Base-by-base conservation (phyloP, 2,113 vertebrate genomes). In the Holacanthus passer region DNA sequence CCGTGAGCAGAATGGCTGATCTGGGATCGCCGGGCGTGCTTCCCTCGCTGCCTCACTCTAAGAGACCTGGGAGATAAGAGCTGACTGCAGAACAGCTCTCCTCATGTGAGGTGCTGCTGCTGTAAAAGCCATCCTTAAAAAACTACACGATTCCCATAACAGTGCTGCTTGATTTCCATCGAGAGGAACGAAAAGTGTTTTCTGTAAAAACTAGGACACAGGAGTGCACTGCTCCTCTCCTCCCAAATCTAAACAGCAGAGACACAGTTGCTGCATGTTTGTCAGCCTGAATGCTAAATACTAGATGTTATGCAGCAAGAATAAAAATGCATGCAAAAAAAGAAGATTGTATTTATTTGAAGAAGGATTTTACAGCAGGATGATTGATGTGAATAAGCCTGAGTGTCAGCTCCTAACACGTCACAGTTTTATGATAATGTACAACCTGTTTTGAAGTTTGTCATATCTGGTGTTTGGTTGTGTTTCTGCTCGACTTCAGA, bases 1-100 rank as follows among this genome's bases (percentile, higher is more conserved):
- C 55, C 22, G 19, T 66, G 79, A 79, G 65, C 79, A 86, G 73
- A 65, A 48, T 2, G 32, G 80, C 69, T 55, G 67, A 72, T 82
- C 50, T 62, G 24, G 74, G 78, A 79, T 79, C 29, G 59, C 7
- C 47, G 32, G 73, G 67, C 60, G 29, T n/a, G 45, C 60, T 32
- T 50, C n/a, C 35, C 27, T 13, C 11, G 55, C 69, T 35, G 20
- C 20, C 55, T 80, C 39, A 12, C 31, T 72, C 31, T 27, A 39
- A 27, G 64, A 53, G 2, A 60, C 55, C 16, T 17, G 29, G 35
- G 64, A 84, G 45, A 55, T 74, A 62, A 71, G 73, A 41, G 37
- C 78, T 56, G 47, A 73, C 8, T 41, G 65, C 43, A 48, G 45
- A 81, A 6, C 31, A 27, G 19, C 70, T 65, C 32, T 32, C 16